A percentile compares a stretch with the other conserved stretches of the same genome.
Conservation (phyloP, 2,888 invertebrate genomes). For the Periphyllus acericola region DNA sequence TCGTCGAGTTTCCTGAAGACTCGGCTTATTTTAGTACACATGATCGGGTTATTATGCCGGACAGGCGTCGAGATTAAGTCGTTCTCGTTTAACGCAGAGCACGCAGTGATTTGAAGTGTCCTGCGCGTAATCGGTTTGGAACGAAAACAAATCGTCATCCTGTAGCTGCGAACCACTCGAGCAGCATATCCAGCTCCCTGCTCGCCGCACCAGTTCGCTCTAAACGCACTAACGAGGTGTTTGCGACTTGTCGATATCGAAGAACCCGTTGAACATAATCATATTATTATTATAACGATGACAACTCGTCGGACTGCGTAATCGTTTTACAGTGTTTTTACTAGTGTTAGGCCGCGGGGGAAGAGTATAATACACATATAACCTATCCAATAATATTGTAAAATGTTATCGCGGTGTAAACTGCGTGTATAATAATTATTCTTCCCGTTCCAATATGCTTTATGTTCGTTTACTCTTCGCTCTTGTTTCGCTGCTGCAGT, state of each 20-base stretch:
- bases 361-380: no score
- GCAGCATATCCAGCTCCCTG: not conserved
- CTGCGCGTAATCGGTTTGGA: no score
- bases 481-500: not conserved
- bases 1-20: no score
- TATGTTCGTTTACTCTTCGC: not conserved
- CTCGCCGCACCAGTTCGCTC: not conserved
- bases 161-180: not conserved
- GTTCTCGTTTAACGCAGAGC: no score
- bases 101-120: no score
- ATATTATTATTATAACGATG: not conserved
- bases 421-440: conserved; percentile 5
- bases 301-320: no score
- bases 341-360: no score
- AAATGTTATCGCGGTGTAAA: not conserved
- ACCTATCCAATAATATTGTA: no score
- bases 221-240: not conserved
- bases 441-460: not conserved
- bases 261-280: not conserved
- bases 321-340: no score
- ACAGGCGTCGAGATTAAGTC: no score
- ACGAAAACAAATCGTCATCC: not conserved
- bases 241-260: not conserved
- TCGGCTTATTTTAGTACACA: no score
- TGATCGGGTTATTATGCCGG: no score